Percentiles rank a stretch among this genome's conserved stretches.
Evolutionary conservation across 1,140 invertebrate genomes (phyloP).

Genomic region (Drosophila equinoxialis): DNA sequence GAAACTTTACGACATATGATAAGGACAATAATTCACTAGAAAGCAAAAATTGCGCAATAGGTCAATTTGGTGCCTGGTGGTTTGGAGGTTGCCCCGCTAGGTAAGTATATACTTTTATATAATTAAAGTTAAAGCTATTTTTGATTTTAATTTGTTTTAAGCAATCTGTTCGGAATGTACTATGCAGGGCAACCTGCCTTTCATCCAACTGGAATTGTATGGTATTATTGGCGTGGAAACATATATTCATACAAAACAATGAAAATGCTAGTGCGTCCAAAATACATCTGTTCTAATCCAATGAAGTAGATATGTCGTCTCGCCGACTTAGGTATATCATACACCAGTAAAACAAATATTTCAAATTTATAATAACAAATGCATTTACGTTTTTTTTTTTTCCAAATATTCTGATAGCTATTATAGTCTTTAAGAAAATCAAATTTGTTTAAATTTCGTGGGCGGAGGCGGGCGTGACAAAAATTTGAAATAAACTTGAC

Average conservation of each 20-base stretch:
- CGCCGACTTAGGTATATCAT: too few species aligned
- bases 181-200: neutral
- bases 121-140: neutral
- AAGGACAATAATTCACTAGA: neutral
- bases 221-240: neutral
- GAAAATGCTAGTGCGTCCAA: neutral
- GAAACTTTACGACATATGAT: constrained; percentile 17
- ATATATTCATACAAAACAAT: neutral
- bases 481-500: too few species aligned
- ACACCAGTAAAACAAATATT: too few species aligned
- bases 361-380: too few species aligned
- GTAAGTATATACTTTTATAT: neutral
- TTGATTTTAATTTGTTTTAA: neutral
- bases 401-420: too few species aligned
- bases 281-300: neutral
- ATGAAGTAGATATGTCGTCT: too few species aligned
- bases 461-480: too few species aligned
- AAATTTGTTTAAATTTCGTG: too few species aligned
- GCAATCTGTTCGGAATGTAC: neutral
- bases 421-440: too few species aligned
- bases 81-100: neutral
- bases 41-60: neutral
- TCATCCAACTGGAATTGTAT: neutral
- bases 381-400: too few species aligned
- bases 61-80: neutral